These are phyloP conservation scores for Bothrops jararaca DNA, from an alignment of 2,113 vertebrate species.

Conservation along the genomic window DNA sequence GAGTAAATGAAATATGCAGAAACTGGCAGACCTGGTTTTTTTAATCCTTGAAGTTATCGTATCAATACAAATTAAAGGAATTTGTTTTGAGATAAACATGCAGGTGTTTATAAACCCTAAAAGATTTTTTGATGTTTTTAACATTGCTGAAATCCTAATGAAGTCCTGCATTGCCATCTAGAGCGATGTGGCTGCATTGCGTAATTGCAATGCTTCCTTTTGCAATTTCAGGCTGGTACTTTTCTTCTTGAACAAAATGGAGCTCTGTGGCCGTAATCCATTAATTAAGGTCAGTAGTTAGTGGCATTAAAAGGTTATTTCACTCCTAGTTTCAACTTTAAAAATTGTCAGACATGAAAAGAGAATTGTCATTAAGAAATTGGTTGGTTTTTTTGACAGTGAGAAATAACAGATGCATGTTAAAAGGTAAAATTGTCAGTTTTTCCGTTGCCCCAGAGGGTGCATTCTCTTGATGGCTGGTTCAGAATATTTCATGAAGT, in stretches of 20 bases:
- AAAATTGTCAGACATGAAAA: constrained; percentile 27
- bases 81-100: constrained; percentile 46
- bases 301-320: constrained; percentile 37
- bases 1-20: constrained; percentile 49
- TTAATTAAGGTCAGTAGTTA: constrained; percentile 48
- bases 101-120: constrained; percentile 54
- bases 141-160: not conserved
- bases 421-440: constrained; percentile 72
- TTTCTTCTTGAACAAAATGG: constrained; percentile 19
- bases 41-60: constrained; percentile 46
- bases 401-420: constrained; percentile 69
- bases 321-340: constrained; percentile 27
- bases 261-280: constrained; percentile 20
- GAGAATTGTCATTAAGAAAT: constrained; percentile 33
- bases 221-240: not conserved
- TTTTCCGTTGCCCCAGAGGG: constrained; percentile 65
- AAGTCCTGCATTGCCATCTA: constrained; percentile 63
- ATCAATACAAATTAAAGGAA: constrained; percentile 39
- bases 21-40: constrained; percentile 46
- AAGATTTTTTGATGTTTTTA: constrained; percentile 12
- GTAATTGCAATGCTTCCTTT: not conserved
- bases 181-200: constrained; percentile 35
- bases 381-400: constrained; percentile 45
- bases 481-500: constrained; percentile 68
- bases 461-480: constrained; percentile 71